These are phyloP conservation scores for Eublepharis macularius DNA, from an alignment of 2,113 vertebrate genomes.

Conservation along the genomic window DNA sequence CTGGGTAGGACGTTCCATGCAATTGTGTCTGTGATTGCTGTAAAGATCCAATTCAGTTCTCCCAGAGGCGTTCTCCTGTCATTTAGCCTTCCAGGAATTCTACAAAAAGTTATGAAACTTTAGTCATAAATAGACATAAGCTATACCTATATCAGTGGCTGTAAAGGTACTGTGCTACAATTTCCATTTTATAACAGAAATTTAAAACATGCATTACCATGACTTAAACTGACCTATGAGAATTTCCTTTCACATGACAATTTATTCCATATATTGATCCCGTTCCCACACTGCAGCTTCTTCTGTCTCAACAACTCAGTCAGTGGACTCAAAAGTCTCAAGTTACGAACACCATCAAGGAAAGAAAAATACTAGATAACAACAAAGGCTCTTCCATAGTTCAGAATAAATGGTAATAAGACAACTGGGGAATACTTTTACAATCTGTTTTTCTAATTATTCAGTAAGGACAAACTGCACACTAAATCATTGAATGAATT, in stretches of 20 bases:
- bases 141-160: not conserved
- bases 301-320: not conserved
- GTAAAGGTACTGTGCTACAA: not conserved
- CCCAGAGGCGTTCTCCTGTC: conserved; percentile 96
- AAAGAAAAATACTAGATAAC: conserved; percentile 15
- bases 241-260: not conserved
- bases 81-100: conserved; percentile 95
- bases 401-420: conserved; percentile 11
- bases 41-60: conserved; percentile 99
- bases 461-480: not conserved
- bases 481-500: not conserved
- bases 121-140: not conserved
- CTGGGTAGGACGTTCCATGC: conserved; percentile 97
- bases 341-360: not conserved
- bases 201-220: not conserved
- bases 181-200: not conserved
- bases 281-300: not conserved
- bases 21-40: conserved; percentile 97
- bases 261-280: not conserved
- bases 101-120: conserved; percentile 38
- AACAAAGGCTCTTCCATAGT: not conserved
- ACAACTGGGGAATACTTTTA: conserved; percentile 5
- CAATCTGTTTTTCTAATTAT: not conserved
- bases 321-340: not conserved
- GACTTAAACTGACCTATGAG: not conserved